Evolutionary conservation across 1,140 invertebrate genomes (phyloP).

Genomic region (Macrosteles quadrilineatus): DNA sequence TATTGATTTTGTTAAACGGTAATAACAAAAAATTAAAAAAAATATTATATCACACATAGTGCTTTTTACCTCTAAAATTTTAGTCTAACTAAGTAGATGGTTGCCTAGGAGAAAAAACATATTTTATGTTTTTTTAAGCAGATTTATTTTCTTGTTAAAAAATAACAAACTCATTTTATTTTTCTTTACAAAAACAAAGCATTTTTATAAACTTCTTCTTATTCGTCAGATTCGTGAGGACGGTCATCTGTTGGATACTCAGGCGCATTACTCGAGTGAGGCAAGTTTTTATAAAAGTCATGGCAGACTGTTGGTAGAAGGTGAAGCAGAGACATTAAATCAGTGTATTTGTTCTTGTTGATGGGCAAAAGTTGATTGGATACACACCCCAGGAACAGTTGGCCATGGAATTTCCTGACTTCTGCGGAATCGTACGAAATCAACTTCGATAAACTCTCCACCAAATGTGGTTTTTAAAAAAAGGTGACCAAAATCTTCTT

Average conservation of each 20-base stretch:
- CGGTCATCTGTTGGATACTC: background rate
- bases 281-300: conserved; percentile 7
- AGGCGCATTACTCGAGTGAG: background rate
- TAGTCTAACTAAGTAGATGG: no score
- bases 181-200: no score
- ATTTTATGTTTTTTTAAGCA: no score
- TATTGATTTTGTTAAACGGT: no score
- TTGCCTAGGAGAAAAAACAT: no score
- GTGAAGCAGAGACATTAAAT: conserved; percentile 1
- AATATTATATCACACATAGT: no score
- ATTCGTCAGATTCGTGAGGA: background rate
- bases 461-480: conserved; percentile 1
- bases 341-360: conserved; percentile 9
- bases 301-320: conserved; percentile 5
- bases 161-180: no score
- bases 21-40: no score
- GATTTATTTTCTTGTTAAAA: no score
- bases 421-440: background rate
- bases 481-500: background rate
- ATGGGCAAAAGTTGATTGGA: background rate
- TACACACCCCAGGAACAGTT: background rate
- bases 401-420: background rate
- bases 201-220: background rate
- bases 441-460: background rate
- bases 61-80: no score